These are phyloP conservation scores for Ceyx cyanopectus DNA, from an alignment of 2,113 vertebrate species.

Conservation along the genomic window DNA sequence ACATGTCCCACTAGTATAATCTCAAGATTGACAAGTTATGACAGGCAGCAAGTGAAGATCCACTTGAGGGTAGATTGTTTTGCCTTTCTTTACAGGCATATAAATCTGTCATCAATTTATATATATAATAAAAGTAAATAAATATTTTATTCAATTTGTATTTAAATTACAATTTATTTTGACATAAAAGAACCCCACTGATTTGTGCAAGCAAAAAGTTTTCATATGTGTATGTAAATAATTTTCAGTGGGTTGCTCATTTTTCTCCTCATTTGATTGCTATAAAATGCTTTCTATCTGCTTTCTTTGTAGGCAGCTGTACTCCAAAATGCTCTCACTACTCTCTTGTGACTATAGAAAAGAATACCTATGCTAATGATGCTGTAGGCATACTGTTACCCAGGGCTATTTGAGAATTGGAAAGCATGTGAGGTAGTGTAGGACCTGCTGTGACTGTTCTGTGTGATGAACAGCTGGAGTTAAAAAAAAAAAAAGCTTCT, in stretches of 20 bases:
- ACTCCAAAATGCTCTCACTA: no score
- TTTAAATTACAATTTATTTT: slow-evolving; percentile 23
- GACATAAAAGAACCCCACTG: neutral
- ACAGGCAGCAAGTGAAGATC: neutral
- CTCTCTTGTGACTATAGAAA: no score
- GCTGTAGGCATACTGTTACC: no score
- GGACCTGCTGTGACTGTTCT: neutral
- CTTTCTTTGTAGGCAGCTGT: no score
- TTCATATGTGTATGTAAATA: neutral
- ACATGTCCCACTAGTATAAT: neutral
- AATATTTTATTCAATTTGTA: neutral
- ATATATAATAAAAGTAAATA: neutral
- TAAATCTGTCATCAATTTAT: neutral
- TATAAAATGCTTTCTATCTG: neutral
- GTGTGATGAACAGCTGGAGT: neutral
- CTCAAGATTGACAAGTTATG: neutral
- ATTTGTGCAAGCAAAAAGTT: neutral
- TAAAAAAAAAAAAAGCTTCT: neutral
- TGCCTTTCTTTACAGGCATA: neutral
- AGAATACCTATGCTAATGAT: no score
- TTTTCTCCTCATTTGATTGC: neutral
- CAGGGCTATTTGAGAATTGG: no score
- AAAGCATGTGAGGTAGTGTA: neutral
- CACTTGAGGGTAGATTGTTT: neutral
- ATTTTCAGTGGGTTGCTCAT: neutral